Evolutionary conservation across 2,888 invertebrate genomes (phyloP), one percentile per base, ranked within the genome.

Genomic region (Plebejus anna): DNA sequence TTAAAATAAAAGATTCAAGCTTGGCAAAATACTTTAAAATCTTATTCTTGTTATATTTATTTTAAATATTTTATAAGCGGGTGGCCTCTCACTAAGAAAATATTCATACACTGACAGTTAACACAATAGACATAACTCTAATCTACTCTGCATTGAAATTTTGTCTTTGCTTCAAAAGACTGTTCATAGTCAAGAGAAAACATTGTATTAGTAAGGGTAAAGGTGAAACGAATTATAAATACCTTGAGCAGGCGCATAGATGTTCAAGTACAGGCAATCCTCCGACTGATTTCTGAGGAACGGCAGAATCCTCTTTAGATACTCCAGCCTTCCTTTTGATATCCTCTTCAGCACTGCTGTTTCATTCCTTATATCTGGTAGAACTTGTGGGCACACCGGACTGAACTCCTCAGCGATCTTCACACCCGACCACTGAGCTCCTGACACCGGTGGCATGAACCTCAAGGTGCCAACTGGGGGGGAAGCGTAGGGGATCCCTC

Each of bases 161-260:
- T 22, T 22, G 22, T 32, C 32, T 32, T 32, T 32, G 32, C 32
- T 32, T 32, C 0, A 0, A 32, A 32, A 32, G 32, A 2, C 32
- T 32, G 32, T 32, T 32, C 32, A 32, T 2, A 32, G 32, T 32
- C 32, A 32, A 32, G 32, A 32, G 32, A 32, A 32, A 32, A 32
- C 32, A 32, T 32, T 32, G 0, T 2, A 32, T 32, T 32, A 32
- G 32, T 32, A 7, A 9, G 7, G 2, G 7, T 42, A 9, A 51
- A 51, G 16, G 2, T 32, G 32, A 55, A 55, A 55, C 16, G 16
- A 55, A 55, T 55, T 32, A 57, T 6, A 76, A 75, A 66, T 94
- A 98, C 98, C 98, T 97, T 97, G 97, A 83, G 97, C 97, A 76
- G 99, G 99, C 42, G 98, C 98, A 94, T 98, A 99, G 86, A 99